phyloP scores from a whole-genome alignment of 2,888 invertebrate genomes.

The Drosophila mayaguana region DNA sequence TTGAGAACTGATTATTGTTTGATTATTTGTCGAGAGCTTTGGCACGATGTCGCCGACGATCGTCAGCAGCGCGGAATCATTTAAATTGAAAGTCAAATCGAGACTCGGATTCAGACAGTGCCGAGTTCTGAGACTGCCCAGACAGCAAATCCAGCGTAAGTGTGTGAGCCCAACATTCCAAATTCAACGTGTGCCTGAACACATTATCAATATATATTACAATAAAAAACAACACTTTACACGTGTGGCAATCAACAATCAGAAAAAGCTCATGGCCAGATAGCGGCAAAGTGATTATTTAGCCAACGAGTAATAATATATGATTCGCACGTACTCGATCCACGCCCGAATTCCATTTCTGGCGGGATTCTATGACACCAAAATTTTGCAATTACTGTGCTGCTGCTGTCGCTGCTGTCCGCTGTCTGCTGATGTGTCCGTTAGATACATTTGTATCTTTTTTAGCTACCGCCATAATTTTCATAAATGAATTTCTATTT shows the following conservation, averaged over 20 bases:
- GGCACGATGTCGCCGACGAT: conserved; percentile 40
- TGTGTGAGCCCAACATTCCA: conserved; percentile 20
- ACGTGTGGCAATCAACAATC: conserved; percentile 26
- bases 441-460: conserved; percentile 52
- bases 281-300: conserved; percentile 39
- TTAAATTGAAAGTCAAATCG: conserved; percentile 74
- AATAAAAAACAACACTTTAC: conserved; percentile 9
- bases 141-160: conserved; percentile 63
- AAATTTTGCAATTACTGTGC: conserved; percentile 24
- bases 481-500: conserved; percentile 50
- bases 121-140: conserved; percentile 68
- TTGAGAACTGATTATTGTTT: conserved; percentile 13
- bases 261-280: conserved; percentile 36
- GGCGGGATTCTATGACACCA: conserved; percentile 21
- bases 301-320: conserved; percentile 19
- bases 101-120: conserved; percentile 75
- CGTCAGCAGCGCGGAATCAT: conserved; percentile 56
- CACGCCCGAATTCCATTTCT: conserved; percentile 56
- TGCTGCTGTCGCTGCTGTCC: conserved; percentile 24
- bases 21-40: conserved; percentile 44
- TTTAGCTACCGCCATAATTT: conserved; percentile 33
- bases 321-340: conserved; percentile 56
- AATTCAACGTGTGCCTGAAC: conserved; percentile 33
- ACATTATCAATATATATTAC: conserved; percentile 29
- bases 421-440: conserved; percentile 16